Evolutionary conservation across 2,797 vertebrate genomes (phyloP).

Genomic region (Cossypha niveicapilla): DNA sequence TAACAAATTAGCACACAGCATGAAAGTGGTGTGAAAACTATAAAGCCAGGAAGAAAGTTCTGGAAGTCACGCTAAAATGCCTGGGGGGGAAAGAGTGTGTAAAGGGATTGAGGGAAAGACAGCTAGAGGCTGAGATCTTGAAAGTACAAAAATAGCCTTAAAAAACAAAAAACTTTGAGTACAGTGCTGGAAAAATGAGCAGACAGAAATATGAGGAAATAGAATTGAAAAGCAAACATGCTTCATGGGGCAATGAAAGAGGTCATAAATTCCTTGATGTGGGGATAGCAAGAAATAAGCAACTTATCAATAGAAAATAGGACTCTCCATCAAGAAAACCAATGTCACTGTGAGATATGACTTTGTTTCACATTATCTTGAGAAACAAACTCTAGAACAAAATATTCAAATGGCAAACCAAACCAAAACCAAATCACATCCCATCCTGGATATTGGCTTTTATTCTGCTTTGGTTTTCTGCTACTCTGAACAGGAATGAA

Average conservation of each 20-base stretch:
- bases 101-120: background rate
- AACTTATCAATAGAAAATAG: background rate
- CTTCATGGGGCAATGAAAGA: background rate
- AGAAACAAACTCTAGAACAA: background rate
- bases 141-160: background rate
- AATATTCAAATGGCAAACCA: background rate
- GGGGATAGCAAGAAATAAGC: background rate
- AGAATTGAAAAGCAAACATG: background rate
- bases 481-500: background rate
- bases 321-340: background rate
- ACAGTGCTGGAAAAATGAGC: background rate
- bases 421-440: background rate
- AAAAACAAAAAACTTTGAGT: background rate
- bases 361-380: background rate
- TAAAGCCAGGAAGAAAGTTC: background rate
- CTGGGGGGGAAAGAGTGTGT: accelerated
- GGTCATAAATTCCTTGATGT: background rate
- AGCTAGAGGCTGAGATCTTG: background rate
- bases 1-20: background rate
- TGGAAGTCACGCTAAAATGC: background rate
- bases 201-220: background rate
- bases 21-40: background rate
- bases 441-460: background rate
- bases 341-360: background rate
- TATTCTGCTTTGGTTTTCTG: background rate